Evolutionary conservation across 2,888 invertebrate genomes (phyloP), one percentile per base, ranked within the genome.

Genomic region (Cephus pygmeus): DNA sequence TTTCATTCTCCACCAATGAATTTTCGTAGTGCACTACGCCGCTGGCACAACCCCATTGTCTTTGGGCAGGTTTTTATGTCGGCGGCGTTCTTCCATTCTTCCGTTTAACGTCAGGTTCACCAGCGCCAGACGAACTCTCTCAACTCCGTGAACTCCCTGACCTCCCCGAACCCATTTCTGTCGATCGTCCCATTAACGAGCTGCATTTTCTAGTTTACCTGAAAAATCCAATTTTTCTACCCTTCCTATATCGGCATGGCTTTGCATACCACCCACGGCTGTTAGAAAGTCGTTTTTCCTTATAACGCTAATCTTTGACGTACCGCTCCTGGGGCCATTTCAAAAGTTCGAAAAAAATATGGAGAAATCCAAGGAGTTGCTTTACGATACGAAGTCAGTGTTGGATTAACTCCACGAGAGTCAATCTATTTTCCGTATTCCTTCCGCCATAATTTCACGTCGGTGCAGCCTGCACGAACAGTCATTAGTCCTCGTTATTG

Each of bases 81-180:
- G 35, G 34, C 31, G 69, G 77, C 75, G 80, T 74, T 75, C 69
- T 69, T 56, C 73, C 77, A 77, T 75, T 81, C 78, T 82, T 82
- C 75, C 81, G 78, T 76, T 40, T 69, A 75, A 82, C 78, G 82
- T 81, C 81, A 81, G 82, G 81, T 81, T 79, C 81, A 35, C 73
- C 75, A 73, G 34, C 34, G 40, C 36, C 79, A 69, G 40, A 77
- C 75, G 40, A 56, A 77, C 34, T 30, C 23, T 30, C 31, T 73
- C 4, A 69, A 23, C 34, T 34, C 73, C 12, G 11, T 23, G 73
- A 73, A 73, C 71, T n/a, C 71, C 12, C 30, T 33, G 71, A 71
- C 23, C 79, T 73, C 77, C 79, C 77, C 3, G 36, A 69, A 56
- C 2, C 56, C 56, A 23, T 9, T 56, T 9, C 1, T 2, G 23